Base-by-base conservation (phyloP, 2,888 invertebrate species). In the Athrips mouffetella region DNA sequence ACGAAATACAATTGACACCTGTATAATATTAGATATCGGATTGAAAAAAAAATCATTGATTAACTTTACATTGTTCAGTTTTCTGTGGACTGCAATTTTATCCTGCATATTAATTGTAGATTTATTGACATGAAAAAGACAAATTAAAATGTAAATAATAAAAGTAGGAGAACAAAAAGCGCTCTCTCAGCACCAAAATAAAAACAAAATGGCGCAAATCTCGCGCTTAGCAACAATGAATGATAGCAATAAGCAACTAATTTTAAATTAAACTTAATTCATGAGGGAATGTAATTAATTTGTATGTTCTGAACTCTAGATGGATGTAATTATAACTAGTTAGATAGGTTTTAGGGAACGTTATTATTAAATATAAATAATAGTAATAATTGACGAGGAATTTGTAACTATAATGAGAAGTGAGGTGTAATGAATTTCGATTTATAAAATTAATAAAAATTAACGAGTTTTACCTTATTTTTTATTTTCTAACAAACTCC, bases 371-470 rank as follows among this genome's bases (percentile, higher is more conserved):
- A 74, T 79, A 83, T 80, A 82, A 80, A 81, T 80, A 76, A 73
- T 70, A 72, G 67, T 77, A 74, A 67, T 80, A 81, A 76, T 70
- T 70, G 73, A 76, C 70, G 84, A 80, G 86, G 87, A 85, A 87
- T 87, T 87, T 87, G 87, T 87, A 87, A 87, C 70, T 84, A 85
- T 83, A 79, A 73, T 64, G 76, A 77, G 76, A 71, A 69, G 72
- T 69, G 72, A 75, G 80, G 77, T 86, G 84, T 86, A 84, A 84
- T 85, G 80, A 86, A 82, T 84, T 87, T 86, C 85, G 74, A 87
- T 87, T 87, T 87, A 86, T 86, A 86, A 86, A 86, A 84, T 81
- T 80, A 86, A 86, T 87, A 87, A 87, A 83, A 86, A 85, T 84
- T 85, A 80, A 85, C 76, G 86, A 86, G 86, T 87, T 87, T 86